Evolutionary conservation across 2,113 vertebrate species (phyloP), one percentile per base, ranked within the genome.

Genomic region (Sebastes schlegelii): DNA sequence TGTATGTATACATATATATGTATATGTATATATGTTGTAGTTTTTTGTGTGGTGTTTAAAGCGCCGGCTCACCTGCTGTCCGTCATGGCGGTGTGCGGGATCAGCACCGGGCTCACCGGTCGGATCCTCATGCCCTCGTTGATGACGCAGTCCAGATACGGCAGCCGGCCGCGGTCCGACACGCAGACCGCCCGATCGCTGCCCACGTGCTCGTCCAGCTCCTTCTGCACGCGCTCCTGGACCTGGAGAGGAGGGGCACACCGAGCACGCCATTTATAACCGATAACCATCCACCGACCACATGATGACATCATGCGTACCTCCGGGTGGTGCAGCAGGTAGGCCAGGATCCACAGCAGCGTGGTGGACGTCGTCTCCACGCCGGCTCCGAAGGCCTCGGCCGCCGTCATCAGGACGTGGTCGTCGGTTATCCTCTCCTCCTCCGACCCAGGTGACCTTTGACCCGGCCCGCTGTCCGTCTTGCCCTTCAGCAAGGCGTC

Each of bases 51-150:
- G 26, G 26, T 34, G 26, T 34, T 34, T 34, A 34, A 34, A 34
- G 26, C 26, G 26, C 26, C 26, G 26, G 26, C 26, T 54, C 64
- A 92, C 92, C 92, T 93, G 92, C 88, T 96, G 93, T 95, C 86
- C 4, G 84, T 93, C 92, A 94, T 86, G 71, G 95, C 95, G 3
- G 90, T 93, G 79, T 96, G 96, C 0, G 96, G 95, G 76, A 96
- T 95, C 76, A 96, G 91, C 7, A 96, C 86, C 0, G 96, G 95
- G 83, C 94, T 95, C 58, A 96, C 95, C 0, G 95, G 96, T 5
- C 95, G 83, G 75, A 96, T 96, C 91, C 96, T 93, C 93, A 96
- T 90, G 14, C 95, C 95, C 77, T 96, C 96, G 2, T 94, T 94
- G 77, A 96, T 88, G 16, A 96, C 94, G 4, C 93, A 90, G 70